A percentile compares a stretch with the other conserved stretches of the same genome.
Conservation (phyloP, 2,113 vertebrate species). For the Capra hircus region DNA sequence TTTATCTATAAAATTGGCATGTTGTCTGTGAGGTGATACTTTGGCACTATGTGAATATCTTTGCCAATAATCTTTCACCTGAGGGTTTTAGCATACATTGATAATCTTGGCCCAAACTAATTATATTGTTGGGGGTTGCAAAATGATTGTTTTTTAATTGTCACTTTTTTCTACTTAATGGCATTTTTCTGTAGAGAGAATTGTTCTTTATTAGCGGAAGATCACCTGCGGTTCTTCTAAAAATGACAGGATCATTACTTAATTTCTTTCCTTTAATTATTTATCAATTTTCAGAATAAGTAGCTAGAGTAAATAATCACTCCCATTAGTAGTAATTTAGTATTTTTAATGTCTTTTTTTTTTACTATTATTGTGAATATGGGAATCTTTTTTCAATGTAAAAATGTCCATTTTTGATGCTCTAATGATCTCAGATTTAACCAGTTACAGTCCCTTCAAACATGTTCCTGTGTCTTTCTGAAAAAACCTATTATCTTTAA, state of each 20-base stretch:
- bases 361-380: not conserved
- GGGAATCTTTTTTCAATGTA: not conserved
- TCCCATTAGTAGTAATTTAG: not conserved
- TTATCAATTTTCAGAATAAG: constrained; percentile 11
- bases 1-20: not conserved
- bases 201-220: not conserved
- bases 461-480: not conserved
- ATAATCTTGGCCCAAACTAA: not conserved
- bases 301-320: not conserved
- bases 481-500: not conserved
- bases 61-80: not conserved
- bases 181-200: not conserved
- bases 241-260: not conserved
- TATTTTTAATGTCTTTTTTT: not conserved
- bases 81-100: not conserved
- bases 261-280: not conserved
- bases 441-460: not conserved
- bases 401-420: not conserved
- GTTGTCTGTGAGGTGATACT: not conserved
- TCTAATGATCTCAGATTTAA: not conserved
- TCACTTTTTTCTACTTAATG: not conserved
- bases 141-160: not conserved
- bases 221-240: not conserved
- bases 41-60: not conserved
- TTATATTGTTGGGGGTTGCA: not conserved